These are phyloP conservation scores for Cyanoderma ruficeps DNA, from an alignment of 2,113 vertebrate genomes.

Conservation along the genomic window DNA sequence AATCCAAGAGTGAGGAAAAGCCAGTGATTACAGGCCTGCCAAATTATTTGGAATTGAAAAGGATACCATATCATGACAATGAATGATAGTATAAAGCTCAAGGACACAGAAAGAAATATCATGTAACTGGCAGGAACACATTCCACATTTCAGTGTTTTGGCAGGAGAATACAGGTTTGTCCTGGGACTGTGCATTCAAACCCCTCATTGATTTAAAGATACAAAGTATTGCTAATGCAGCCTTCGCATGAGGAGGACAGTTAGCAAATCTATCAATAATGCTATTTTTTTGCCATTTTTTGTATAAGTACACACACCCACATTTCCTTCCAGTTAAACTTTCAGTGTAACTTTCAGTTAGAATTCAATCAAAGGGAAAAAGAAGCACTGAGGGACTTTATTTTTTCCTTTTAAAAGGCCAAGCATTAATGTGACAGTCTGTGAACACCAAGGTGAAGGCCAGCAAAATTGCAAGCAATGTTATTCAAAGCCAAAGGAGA, in stretches of 20 bases:
- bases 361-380: not conserved
- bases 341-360: not conserved
- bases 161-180: conserved; percentile 33
- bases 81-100: not conserved
- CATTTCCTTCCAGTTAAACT: not conserved
- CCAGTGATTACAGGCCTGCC: not conserved
- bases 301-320: not conserved
- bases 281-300: not conserved
- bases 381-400: not conserved
- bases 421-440: not conserved
- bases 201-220: not conserved
- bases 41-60: conserved; percentile 10
- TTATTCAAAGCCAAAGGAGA: not conserved
- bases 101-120: conserved; percentile 10
- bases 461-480: not conserved
- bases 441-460: not conserved
- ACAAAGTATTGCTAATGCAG: not conserved
- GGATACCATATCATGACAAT: not conserved
- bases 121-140: conserved; percentile 20
- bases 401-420: not conserved
- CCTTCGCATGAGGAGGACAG: not conserved
- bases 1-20: not conserved
- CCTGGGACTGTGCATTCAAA: not conserved
- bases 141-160: conserved; percentile 14
- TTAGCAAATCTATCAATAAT: not conserved